A percentile compares a stretch with the other conserved stretches of the same genome.
phyloP scores from a whole-genome alignment of 2,888 invertebrate genomes.

The Dicranocentrus wangi region DNA sequence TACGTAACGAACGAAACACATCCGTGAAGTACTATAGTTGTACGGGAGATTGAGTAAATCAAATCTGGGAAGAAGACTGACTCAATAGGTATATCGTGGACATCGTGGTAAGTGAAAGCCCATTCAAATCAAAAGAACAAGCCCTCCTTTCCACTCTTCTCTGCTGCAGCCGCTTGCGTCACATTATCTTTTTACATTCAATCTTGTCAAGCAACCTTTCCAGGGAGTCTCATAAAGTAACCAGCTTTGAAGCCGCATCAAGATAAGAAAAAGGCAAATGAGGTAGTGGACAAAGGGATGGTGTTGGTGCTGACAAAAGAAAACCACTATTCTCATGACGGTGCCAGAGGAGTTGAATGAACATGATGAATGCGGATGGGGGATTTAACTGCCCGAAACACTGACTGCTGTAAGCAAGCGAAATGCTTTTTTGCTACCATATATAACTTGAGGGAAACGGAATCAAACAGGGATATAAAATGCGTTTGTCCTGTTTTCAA shows the following conservation, averaged over 20 bases:
- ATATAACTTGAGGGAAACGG: no score
- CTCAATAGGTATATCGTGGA: no score
- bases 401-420: no score
- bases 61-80: conserved; percentile 7
- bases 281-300: conserved; percentile 17
- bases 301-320: conserved; percentile 13
- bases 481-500: no score
- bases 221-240: conserved; percentile 29
- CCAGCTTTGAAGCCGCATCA: conserved; percentile 5
- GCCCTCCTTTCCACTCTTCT: not conserved
- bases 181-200: not conserved
- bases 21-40: not conserved
- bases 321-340: conserved; percentile 6
- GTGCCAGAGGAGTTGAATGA: conserved; percentile 5
- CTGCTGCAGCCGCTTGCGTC: conserved; percentile 17
- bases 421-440: no score
- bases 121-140: conserved; percentile 3
- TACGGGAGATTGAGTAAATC: conserved; percentile 1
- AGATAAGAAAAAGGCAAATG: not conserved
- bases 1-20: conserved; percentile 1
- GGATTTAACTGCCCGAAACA: no score
- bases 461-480: no score
- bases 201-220: conserved; percentile 45
- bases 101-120: conserved; percentile 1
- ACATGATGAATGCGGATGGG: no score